Conservation (phyloP, 1,140 invertebrate genomes). For the Leptestheria dahalacensis region DNA sequence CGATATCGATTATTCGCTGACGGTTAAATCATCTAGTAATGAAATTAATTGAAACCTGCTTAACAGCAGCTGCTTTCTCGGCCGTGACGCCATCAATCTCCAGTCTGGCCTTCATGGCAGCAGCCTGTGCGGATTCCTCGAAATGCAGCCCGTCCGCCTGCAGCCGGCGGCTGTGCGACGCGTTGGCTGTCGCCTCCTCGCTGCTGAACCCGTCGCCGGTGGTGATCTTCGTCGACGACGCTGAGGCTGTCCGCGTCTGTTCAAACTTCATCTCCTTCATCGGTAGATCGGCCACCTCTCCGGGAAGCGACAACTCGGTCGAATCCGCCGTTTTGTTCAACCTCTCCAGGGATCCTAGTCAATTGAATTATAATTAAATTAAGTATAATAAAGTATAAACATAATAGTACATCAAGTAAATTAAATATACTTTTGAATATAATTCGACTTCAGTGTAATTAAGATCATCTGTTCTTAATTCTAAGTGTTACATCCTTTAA, state of each 20-base stretch:
- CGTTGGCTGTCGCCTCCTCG: conserved; percentile 52
- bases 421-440: too few relatives aligned
- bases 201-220: conserved; percentile 62
- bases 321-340: neutral
- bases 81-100: conserved; percentile 58
- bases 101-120: conserved; percentile 41
- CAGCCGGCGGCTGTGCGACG: conserved; percentile 56
- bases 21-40: neutral
- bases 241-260: conserved; percentile 58
- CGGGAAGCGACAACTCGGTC: neutral
- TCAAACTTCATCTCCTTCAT: conserved; percentile 50
- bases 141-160: conserved; percentile 65
- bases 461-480: too few relatives aligned
- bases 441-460: too few relatives aligned
- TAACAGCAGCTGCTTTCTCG: conserved; percentile 53
- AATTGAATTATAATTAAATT: too few relatives aligned
- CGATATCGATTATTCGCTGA: neutral
- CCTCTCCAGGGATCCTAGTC: conserved; percentile 4
- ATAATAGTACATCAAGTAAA: too few relatives aligned
- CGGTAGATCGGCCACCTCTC: conserved; percentile 13
- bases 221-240: conserved; percentile 50
- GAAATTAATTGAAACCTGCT: conserved; percentile 42
- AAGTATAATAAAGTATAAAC: too few relatives aligned
- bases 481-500: too few relatives aligned
- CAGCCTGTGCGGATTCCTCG: conserved; percentile 44